Percentiles rank a stretch among this genome's conserved stretches.
These are phyloP conservation scores for Tetragonula clypearis DNA, from an alignment of 1,140 invertebrate species.

Conservation along the genomic window DNA sequence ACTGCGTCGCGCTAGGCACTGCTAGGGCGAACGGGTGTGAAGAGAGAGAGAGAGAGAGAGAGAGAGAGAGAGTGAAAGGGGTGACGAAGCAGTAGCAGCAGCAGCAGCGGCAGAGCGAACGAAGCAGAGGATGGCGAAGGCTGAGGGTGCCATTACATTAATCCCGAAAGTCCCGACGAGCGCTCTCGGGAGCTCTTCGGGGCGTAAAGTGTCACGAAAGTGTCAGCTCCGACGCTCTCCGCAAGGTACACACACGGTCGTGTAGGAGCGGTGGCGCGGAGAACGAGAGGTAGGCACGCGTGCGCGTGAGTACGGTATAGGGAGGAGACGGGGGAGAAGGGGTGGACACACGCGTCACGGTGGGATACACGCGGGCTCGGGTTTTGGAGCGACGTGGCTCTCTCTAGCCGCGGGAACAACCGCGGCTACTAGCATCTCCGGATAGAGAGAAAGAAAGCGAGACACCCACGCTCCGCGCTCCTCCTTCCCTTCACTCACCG, in stretches of 20 bases:
- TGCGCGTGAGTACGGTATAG: background rate
- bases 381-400: no score
- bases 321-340: no score
- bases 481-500: background rate
- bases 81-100: background rate
- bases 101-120: background rate
- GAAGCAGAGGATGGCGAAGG: constrained; percentile 1
- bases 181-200: constrained; percentile 56
- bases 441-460: background rate
- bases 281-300: background rate
- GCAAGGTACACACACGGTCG: constrained; percentile 51
- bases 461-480: no score
- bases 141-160: constrained; percentile 55
- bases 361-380: no score
- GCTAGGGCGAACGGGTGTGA: background rate
- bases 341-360: background rate
- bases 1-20: constrained; percentile 6
- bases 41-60: background rate
- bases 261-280: constrained; percentile 38
- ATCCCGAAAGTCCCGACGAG: constrained; percentile 57
- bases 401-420: background rate
- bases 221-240: constrained; percentile 73
- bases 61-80: background rate
- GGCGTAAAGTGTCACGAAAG: constrained; percentile 72
- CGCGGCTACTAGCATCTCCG: no score